Conservation (phyloP, 2,888 invertebrate genomes). For the Trachelus stipa region DNA sequence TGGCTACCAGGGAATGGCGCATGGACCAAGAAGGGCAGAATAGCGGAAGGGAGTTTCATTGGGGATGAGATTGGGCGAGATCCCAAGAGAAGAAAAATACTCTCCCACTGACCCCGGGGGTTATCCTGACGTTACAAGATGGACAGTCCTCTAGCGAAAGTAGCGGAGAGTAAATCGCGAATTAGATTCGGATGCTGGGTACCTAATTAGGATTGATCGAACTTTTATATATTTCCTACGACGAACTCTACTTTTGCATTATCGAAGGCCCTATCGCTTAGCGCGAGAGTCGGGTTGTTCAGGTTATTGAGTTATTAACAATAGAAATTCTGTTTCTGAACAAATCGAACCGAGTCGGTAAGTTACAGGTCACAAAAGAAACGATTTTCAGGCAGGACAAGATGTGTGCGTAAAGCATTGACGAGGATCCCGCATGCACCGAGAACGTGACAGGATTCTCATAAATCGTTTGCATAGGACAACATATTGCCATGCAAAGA, state of each 20-base stretch:
- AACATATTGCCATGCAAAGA: constrained; percentile 45
- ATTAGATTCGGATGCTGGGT: background rate
- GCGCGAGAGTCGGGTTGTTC: background rate
- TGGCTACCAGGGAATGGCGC: background rate
- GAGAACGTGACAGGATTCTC: constrained; percentile 26
- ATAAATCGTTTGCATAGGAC: constrained; percentile 41
- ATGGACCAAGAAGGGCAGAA: background rate
- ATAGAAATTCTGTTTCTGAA: background rate
- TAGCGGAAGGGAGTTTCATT: background rate
- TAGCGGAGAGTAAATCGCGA: background rate
- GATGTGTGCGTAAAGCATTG: background rate
- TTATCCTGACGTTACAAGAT: constrained; percentile 31
- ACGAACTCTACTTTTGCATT: background rate
- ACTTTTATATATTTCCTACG: background rate
- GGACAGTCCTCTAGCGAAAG: constrained; percentile 24
- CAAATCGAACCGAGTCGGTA: background rate
- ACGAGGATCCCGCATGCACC: background rate
- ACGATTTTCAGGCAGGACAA: background rate
- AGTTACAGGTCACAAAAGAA: background rate
- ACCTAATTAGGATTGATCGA: background rate
- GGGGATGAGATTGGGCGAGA: constrained; percentile 37
- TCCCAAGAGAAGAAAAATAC: constrained; percentile 43
- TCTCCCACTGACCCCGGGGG: constrained; percentile 32
- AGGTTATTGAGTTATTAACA: background rate
- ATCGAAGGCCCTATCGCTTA: background rate